phyloP scores from a whole-genome alignment of 1,140 invertebrate genomes.

The Bombyx mandarina region DNA sequence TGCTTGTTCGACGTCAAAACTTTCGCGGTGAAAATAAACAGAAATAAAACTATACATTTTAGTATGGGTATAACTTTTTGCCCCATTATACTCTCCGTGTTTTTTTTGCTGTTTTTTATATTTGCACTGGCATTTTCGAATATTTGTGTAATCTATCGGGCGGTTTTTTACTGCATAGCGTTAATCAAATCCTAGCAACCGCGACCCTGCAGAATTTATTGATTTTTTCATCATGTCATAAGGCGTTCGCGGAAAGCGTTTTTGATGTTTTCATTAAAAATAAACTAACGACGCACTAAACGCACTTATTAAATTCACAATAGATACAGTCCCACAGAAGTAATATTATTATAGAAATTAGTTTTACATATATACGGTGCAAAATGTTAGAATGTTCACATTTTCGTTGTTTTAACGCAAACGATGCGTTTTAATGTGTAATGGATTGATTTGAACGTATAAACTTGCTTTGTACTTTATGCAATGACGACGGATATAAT shows the following conservation, averaged over 20 bases:
- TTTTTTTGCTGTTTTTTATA: neutral
- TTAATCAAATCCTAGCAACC: constrained; percentile 43
- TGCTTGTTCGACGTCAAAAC: constrained; percentile 54
- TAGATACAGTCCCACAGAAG: too few relatives aligned
- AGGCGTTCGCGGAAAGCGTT: neutral
- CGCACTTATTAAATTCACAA: too few relatives aligned
- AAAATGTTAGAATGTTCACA: too few relatives aligned
- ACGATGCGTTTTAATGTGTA: too few relatives aligned
- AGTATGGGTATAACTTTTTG: constrained; percentile 52
- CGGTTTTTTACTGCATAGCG: constrained; percentile 16
- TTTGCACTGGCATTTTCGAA: neutral
- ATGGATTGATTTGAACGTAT: too few relatives aligned
- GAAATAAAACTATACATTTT: constrained; percentile 56
- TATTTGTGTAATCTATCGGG: neutral
- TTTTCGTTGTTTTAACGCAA: too few relatives aligned
- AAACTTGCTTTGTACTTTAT: too few relatives aligned
- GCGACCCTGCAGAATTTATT: constrained; percentile 46
- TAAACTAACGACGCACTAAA: too few relatives aligned
- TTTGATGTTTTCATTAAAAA: too few relatives aligned
- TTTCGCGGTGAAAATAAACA: constrained; percentile 62
- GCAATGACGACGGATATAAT: too few relatives aligned
- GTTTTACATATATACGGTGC: too few relatives aligned
- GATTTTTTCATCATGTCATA: constrained; percentile 40
- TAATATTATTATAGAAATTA: too few relatives aligned
- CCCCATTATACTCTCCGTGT: constrained; percentile 49